Evolutionary conservation across 2,113 vertebrate genomes (phyloP), one percentile per base, ranked within the genome.

Genomic region (Pterophyllum scalare): DNA sequence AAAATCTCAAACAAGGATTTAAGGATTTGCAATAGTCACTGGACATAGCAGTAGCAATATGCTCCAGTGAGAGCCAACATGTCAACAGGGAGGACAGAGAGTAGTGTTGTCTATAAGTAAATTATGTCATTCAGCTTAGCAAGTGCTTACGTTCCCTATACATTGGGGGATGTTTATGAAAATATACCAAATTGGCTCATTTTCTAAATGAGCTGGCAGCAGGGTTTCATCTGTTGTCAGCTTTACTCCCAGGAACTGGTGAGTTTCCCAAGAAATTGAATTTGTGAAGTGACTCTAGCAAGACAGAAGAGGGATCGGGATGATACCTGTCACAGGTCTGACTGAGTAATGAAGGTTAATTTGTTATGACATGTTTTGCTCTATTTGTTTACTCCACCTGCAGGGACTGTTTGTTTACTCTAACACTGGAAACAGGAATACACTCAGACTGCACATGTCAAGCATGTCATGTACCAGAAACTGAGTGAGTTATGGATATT

Each of bases 151-250:
- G 81, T 83, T 87, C 46, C 83, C 81, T 22, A 78, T 83, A 84
- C 46, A 87, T 54, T 43, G 49, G 74, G 43, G 64, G 77, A 82
- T 43, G 84, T 31, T 81, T 56, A 79, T 76, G 64, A 90, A 84
- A 91, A 81, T 80, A 62, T 28, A 62, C 46, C 72, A 88, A 90
- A 91, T 82, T 75, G 79, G 26, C 72, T 90, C 12, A 91, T 91
- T 89, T 89, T 80, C 91, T 82, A 85, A 89, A 92, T 61, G 13
- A 86, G 81, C 79, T 58, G 14, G 64, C 77, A 85, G n/a, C 88
- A 89, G 72, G 26, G 59, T 54, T 82, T 65, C 35, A 75, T 54
- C 31, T 89, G 83, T 85, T 87, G 82, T 86, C 82, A 49, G 77
- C 26, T 59, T 77, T 26, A 31, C 82, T 75, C 40, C 28, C 65